Evolutionary conservation across 2,797 vertebrate species (phyloP), one percentile per base, ranked within the genome.

Genomic region (Sorex maritimensis): DNA sequence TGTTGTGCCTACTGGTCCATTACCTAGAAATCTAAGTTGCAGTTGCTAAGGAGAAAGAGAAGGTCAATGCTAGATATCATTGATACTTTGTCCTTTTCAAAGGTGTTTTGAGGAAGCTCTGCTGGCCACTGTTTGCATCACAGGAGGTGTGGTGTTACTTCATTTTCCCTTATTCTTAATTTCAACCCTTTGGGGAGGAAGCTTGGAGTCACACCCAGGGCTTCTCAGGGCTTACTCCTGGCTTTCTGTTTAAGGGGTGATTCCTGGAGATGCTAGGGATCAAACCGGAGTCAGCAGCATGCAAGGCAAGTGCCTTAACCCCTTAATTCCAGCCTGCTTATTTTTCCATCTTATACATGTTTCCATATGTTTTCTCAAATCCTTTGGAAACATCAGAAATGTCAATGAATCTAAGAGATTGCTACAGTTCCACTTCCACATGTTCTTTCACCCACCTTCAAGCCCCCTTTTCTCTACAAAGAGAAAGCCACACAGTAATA

Each of bases 311-410:
- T 14, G 49, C 49, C 49, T 52, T 52, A 52, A 52, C 13, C 49
- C 49, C 10, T 52, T 52, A 52, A 44, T 4, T 44, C 7, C 41
- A 44, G 41, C 7, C 55, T 21, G 55, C 19, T 21, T 5, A 38
- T 90, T 85, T 81, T 77, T 9, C 21, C 34, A 71, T 24, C 7
- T 65, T 75, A 5, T 10, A 30, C 86, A 30, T 86, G 44, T 87
- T 80, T 87, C 71, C 72, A 4, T 85, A 89, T 34, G 28, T 86
- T 93, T 84, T 86, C 65, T 74, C 91, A 73, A 94, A 85, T 87
- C 44, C 52, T 91, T 73, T 95, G 74, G 73, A 81, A 94, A 81
- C 19, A 4, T 80, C 44, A 72, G 74, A 14, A 90, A 41, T 26
- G 38, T 86, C 24, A 9, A 73, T 91, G 84, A 30, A 30, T 67